Base-by-base conservation (phyloP, 2,113 vertebrate genomes). In the Salvelinus namaycush region DNA sequence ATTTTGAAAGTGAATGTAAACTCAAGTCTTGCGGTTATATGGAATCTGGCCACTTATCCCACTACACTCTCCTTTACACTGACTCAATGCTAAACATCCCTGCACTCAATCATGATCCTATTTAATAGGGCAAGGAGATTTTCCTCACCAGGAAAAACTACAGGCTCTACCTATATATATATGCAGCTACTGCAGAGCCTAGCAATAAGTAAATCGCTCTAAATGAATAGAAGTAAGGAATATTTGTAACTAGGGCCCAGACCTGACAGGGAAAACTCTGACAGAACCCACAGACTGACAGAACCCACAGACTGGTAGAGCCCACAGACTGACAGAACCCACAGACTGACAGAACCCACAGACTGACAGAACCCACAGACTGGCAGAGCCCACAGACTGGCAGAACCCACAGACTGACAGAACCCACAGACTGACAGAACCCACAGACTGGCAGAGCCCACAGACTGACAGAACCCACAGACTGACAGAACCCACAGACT, bases 131-230 rank as follows among this genome's bases (percentile, higher is more conserved):
- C 31, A 6, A 34, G 5, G 31, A 34, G 31, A 66, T 39, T 39
- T 24, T 64, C 60, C 60, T 62, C 20, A 66, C 22, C 22, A 66
- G 31, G 31, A 31, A 6, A 29, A 31, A 6, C 31, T 31, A 31
- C 31, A 31, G 64, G 24, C 64, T 22, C 5, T n/a, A 29, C 22
- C 3, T 66, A 27, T 66, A 66, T 66, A 66, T 14, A 31, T 31
- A 66, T 66, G 64, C 64, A 27, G 24, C 24, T 66, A 66, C 22
- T 27, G 11, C 24, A 27, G 64, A 27, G 27, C 27, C 12, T 66
- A 66, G 71, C 60, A 49, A 76, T 54, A 76, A 22, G 76, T 79
- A 29, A 76, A 64, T 70, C 31, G 73, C 73, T 77, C 24, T 26
- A n/a, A 79, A 44, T 60, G 64, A 29, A 16, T 6, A 75, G 84